Evolutionary conservation across 2,113 vertebrate species (phyloP).

Genomic region (Todiramphus saurophagus): DNA sequence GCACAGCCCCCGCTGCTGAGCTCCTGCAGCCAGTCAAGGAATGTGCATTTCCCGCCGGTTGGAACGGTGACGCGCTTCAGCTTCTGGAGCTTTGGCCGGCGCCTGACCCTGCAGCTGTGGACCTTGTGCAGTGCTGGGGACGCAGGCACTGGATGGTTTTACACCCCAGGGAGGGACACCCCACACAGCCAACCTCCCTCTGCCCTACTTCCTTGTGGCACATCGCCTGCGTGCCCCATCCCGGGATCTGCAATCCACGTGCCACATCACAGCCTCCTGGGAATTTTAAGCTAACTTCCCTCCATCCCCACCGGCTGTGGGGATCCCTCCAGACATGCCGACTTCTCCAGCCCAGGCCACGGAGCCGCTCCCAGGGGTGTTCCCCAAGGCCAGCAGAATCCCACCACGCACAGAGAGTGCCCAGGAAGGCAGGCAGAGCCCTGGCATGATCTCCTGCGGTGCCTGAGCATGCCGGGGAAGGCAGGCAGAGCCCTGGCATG

Average conservation of each 20-base stretch:
- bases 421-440: background rate
- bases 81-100: background rate
- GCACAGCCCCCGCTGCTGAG: background rate
- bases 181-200: background rate
- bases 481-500: background rate
- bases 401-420: rapidly evolving
- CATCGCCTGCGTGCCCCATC: rapidly evolving
- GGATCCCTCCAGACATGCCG: background rate
- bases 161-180: background rate
- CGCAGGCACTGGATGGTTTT: background rate
- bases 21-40: background rate
- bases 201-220: background rate
- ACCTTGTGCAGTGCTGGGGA: background rate
- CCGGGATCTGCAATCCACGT: background rate
- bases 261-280: background rate
- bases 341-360: background rate
- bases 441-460: background rate
- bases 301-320: background rate
- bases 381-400: rapidly evolving
- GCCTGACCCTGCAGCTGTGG: background rate
- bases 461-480: background rate
- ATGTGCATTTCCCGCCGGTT: background rate
- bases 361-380: background rate
- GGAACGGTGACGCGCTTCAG: background rate
- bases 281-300: conserved; percentile 5